Evolutionary conservation across 2,113 vertebrate species (phyloP).

Genomic region (Alaudala cheleensis): DNA sequence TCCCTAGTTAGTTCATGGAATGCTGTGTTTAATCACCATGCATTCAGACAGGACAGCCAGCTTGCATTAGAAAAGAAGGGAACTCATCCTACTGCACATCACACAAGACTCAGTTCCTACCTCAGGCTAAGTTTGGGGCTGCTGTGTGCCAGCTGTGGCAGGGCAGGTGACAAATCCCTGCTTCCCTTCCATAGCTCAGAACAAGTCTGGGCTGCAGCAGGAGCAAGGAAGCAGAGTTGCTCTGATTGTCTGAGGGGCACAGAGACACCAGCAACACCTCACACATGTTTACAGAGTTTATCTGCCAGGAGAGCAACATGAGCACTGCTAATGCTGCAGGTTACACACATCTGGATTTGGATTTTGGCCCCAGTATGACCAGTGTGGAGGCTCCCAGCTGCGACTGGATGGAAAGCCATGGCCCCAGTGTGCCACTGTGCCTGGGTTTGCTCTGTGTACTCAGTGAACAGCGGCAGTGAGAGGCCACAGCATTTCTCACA

Average conservation of each 20-base stretch:
- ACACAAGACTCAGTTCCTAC: neutral
- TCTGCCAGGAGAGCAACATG: neutral
- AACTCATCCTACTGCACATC: neutral
- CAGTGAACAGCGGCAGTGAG: neutral
- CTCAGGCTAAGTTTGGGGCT: neutral
- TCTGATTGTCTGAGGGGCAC: neutral
- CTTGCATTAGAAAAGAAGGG: neutral
- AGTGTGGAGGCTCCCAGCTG: rapidly evolving
- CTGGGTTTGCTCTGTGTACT: neutral
- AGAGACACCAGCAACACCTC: neutral
- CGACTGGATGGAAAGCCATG: neutral
- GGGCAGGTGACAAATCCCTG: neutral
- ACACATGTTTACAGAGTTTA: neutral
- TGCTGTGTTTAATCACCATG: neutral
- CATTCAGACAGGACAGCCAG: neutral
- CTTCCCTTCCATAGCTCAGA: neutral
- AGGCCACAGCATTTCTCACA: neutral
- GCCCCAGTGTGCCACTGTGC: rapidly evolving
- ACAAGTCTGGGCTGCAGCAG: neutral
- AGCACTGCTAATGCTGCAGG: neutral
- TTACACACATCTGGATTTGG: neutral
- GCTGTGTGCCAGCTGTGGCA: neutral
- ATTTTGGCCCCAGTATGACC: neutral
- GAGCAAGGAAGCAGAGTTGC: neutral
- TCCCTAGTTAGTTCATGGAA: neutral